Evolutionary conservation across 2,113 vertebrate species (phyloP), one percentile per base, ranked within the genome.

Genomic region (Chrysemys picta): DNA sequence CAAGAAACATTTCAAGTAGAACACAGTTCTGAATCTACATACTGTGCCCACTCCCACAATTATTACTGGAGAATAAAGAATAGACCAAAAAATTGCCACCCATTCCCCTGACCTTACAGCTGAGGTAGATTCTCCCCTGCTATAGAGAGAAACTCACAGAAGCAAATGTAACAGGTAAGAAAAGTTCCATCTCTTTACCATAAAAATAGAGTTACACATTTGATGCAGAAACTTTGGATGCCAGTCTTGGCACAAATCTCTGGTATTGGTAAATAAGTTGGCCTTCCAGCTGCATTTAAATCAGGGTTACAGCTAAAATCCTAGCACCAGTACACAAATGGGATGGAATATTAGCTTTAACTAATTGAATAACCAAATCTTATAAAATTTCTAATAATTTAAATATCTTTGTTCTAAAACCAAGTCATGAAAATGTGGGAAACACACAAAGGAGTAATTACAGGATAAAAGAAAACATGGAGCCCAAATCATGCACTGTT

Each of bases 341-440:
- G 62, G 13, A 82, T 1, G 75, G 38, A 84, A 78, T 75, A 59
- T 27, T 1, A 1, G 3, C 54, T 89, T 83, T 81, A 78, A 24
- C 27, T 69, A 57, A 1, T 54, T 82, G 45, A 4, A 2, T 9
- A 89, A 86, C 52, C 84, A 87, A 80, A 81, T 56, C 76, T 80
- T n/a, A 90, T 13, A 69, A 86, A 50, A 79, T 1, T 79, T 52
- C 8, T 49, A 47, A 17, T 11, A 54, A n/a, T 29, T 94, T 91
- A 50, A 87, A 95, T 92, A 95, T 3, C 11, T 42, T 80, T 89
- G 25, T 82, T 91, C 57, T 53, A 94, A 96, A 92, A 72, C 29
- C 1, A 45, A 53, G 22, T 45, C 35, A 93, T 85, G 38, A 88
- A 95, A 93, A 94, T 88, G 1, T 12, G 21, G 49, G 57, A 59